These are phyloP conservation scores for Neopelma chrysocephalum DNA, from an alignment of 2,797 vertebrate genomes.

Conservation along the genomic window DNA sequence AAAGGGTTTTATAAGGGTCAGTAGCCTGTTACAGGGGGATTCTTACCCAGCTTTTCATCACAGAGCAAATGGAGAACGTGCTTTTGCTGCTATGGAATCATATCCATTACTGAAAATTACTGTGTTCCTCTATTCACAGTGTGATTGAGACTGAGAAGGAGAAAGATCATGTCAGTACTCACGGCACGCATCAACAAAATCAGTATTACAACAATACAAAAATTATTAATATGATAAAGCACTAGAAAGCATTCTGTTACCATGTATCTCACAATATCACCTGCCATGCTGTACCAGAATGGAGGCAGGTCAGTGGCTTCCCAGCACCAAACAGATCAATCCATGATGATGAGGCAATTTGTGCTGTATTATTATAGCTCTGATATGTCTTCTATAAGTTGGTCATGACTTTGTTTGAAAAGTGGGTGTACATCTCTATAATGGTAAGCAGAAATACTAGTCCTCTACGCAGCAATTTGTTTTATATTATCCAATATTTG, in stretches of 20 bases:
- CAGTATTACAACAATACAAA: not conserved
- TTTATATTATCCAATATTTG: not conserved
- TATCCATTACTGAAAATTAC: not conserved
- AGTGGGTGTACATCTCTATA: not conserved
- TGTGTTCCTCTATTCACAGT: not conserved
- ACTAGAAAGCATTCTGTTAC: not conserved
- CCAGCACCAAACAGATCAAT: not conserved
- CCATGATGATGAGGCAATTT: not conserved
- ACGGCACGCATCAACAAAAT: not conserved
- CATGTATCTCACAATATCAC: not conserved
- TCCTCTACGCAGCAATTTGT: not conserved
- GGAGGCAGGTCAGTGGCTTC: not conserved
- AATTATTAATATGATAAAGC: not conserved
- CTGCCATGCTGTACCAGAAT: not conserved
- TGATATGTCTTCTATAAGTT: not conserved
- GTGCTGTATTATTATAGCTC: not conserved
- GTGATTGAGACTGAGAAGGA: not conserved
- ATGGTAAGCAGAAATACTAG: not conserved
- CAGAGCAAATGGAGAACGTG: not conserved
- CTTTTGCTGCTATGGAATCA: not conserved
- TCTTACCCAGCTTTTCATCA: not conserved
- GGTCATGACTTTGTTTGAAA: not conserved
- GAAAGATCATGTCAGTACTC: not conserved
- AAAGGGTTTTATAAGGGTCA: not conserved
- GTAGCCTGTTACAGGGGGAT: not conserved